Conservation (phyloP, 2,888 invertebrate genomes). For the Linyphia triangularis region DNA sequence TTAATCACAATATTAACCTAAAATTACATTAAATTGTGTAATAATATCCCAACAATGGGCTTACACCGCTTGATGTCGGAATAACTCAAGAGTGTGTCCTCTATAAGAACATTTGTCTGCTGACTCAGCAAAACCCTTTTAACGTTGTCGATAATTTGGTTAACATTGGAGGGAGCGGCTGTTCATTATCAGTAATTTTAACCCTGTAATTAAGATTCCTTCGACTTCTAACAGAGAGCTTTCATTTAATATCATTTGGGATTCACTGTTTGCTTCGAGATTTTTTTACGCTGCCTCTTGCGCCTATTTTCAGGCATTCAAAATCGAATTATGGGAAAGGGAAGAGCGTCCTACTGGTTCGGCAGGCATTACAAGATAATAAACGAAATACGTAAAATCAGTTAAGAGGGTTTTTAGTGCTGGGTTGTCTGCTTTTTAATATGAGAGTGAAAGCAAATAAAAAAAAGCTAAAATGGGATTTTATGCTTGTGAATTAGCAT, state of each 20-base stretch:
- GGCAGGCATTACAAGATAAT: neutral
- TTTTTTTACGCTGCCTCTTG: neutral
- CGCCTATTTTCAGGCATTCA: neutral
- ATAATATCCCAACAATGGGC: neutral
- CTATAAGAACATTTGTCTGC: conserved; percentile 50
- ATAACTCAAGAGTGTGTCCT: neutral
- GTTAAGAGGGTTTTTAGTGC: no score
- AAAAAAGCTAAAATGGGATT: no score
- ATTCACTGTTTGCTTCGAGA: neutral
- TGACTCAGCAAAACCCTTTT: conserved; percentile 45
- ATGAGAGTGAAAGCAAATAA: no score
- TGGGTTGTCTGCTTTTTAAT: neutral
- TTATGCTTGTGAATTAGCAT: no score
- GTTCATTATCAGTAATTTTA: conserved; percentile 52
- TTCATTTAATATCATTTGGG: conserved; percentile 3
- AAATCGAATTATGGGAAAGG: neutral
- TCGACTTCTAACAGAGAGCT: neutral
- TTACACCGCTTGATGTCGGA: neutral
- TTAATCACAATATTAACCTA: no score
- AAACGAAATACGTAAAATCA: neutral
- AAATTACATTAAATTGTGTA: no score
- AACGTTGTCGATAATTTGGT: conserved; percentile 43
- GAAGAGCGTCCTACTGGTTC: neutral
- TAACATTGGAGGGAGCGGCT: conserved; percentile 7
- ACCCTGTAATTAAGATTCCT: conserved; percentile 38